Base-by-base conservation (phyloP, 1,140 invertebrate genomes). In the Hycleus phaleratus region DNA sequence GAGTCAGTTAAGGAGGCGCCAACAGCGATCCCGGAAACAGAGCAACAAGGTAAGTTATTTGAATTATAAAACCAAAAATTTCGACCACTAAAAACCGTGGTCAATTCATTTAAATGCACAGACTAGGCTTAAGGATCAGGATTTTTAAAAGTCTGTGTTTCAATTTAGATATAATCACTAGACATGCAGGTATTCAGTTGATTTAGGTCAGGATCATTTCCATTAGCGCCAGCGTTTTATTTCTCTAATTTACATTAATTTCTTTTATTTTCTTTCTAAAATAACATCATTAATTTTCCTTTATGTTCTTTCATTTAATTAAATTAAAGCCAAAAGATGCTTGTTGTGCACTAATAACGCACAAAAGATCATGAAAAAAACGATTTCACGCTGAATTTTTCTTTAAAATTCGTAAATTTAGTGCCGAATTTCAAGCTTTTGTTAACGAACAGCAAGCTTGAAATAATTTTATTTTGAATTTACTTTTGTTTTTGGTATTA, bases 11-110 rank as follows among this genome's bases (percentile, higher is more conserved):
- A 38, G 26, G 51, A 54, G 61, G 38, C 57, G 63, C 26, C 64
- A 65, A 7, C 32, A 32, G 7, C 4, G 7, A 52, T 42, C 49
- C 45, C 60, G 55, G 61, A 59, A 63, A 68, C 68, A 64, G 66
- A 65, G 62, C 62, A 66, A 54, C 64, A 70, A 72, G 71, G 71
- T 72, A 70, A 59, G 65, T 12, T 18, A 11, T 43, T 47, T 6
- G 18, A 40, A 42, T 39, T 32, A 11, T 25, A 43, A 11, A 24
- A 26, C 44, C 39, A 48, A 43, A 56, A 56, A 48, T 48, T 38
- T 48, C 48, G 54, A 32, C 7, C 32, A 32, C 7, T 32, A 7
- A 7, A 5, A 7, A 32, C 7, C 4, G 7, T 32, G 32, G 32
- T 32, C 32, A 7, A 32, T 32, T 32, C 4, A 2, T 40, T 48